Evolutionary conservation across 2,797 vertebrate genomes (phyloP), one percentile per base, ranked within the genome.

Genomic region (Chaetodon trifasciatus): DNA sequence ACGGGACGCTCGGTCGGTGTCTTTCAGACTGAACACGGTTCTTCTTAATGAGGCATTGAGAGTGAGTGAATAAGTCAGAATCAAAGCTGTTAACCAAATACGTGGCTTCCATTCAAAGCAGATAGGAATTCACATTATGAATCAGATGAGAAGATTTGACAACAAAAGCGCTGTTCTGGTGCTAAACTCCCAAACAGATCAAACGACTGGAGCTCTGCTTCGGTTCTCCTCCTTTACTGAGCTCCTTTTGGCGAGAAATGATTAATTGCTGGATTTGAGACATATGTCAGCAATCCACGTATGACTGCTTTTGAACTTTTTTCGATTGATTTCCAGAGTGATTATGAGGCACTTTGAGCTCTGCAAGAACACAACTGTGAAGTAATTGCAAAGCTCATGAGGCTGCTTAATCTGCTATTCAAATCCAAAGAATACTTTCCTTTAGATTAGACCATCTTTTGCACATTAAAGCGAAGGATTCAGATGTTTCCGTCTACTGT

Each of bases 271-370:
- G 24, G 24, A 76, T 85, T 49, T 70, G 46, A 84, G 47, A 84
- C 81, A 74, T 9, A 6, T 83, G 68, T 63, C 56, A 74, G 70
- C 24, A 39, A 70, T 76, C 74, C 78, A 76, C 58, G 8, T 72
- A 65, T 46, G 74, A 50, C 70, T 80, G 44, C 63, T 50, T 84
- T 71, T 84, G 40, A 79, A 79, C 70, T 32, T 61, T 62, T 3
- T 16, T 15, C 49, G 4, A 61, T 77, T 81, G 75, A 79, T 78
- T 78, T 76, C 53, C 16, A 17, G 70, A 65, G 55, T 68, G 66
- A 64, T 74, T 83, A 84, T 52, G 40, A 79, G 74, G 70, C 61
- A 81, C 84, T 90, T 84, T 83, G 64, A 81, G 82, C 64, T 76
- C 63, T 76, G 28, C 44, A 5, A 56, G 28, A 32, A 80, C 50